A percentile compares a stretch with the other conserved stretches of the same genome.
These are phyloP conservation scores for Garra rufa DNA, from an alignment of 2,113 vertebrate genomes.

Conservation along the genomic window DNA sequence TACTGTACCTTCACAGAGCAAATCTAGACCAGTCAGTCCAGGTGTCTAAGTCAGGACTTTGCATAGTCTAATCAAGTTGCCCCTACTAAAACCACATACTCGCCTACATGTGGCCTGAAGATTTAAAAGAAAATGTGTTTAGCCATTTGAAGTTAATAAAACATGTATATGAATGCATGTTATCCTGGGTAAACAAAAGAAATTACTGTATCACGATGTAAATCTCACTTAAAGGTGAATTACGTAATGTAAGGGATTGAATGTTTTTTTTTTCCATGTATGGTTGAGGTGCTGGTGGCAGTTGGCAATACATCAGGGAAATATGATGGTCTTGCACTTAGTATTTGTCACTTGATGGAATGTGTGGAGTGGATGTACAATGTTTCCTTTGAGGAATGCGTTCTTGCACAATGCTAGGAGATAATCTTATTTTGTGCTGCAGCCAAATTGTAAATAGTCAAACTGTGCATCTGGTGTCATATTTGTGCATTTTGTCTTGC, in stretches of 20 bases:
- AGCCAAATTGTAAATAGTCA: constrained; percentile 57
- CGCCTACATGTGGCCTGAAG: neutral
- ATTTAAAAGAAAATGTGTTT: neutral
- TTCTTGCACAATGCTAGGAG: constrained; percentile 58
- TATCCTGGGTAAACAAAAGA: neutral
- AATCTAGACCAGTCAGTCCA: neutral
- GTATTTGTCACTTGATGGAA: constrained; percentile 23
- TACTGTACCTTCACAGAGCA: neutral
- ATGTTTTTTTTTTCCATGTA: constrained; percentile 19
- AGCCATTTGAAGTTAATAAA: neutral
- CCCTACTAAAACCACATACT: constrained; percentile 10
- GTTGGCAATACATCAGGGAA: constrained; percentile 48
- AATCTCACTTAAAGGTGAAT: constrained; percentile 20
- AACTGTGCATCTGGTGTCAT: constrained; percentile 53
- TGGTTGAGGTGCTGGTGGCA: constrained; percentile 31
- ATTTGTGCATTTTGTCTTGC: constrained; percentile 41
- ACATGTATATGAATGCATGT: neutral
- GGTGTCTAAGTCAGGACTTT: constrained; percentile 16
- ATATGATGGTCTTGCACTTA: constrained; percentile 43
- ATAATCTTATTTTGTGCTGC: constrained; percentile 56
- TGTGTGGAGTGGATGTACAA: constrained; percentile 51
- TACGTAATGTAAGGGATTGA: neutral
- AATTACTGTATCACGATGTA: neutral
- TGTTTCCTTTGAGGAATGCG: constrained; percentile 52
- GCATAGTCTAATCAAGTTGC: constrained; percentile 12